Conservation (phyloP, 2,113 vertebrate species). For the Myotis lucifugus region DNA sequence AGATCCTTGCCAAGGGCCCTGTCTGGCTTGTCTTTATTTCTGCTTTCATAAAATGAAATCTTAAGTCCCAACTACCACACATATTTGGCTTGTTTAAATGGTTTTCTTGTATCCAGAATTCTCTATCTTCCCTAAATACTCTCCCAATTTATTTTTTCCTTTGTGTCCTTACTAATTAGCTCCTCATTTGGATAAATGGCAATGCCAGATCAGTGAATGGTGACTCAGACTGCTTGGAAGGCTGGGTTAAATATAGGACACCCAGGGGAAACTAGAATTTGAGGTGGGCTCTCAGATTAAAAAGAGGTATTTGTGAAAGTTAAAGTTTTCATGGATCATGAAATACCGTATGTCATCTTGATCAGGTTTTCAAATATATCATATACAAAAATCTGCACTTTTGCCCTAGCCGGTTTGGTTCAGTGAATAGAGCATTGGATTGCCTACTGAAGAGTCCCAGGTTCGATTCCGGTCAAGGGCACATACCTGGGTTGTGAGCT, state of each 20-base stretch:
- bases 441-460: no score
- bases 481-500: no score
- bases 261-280: not conserved
- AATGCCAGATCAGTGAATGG: fast-evolving
- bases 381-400: not conserved
- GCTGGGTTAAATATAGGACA: not conserved
- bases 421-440: no score
- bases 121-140: not conserved
- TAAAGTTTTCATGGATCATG: not conserved
- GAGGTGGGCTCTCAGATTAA: not conserved
- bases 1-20: not conserved
- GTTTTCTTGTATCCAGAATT: not conserved
- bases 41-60: not conserved
- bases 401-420: no score
- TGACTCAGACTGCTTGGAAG: not conserved
- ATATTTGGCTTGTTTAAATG: not conserved
- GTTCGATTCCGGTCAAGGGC: no score
- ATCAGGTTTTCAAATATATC: not conserved
- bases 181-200: not conserved
- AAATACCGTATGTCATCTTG: not conserved
- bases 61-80: not conserved
- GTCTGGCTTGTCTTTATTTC: not conserved
- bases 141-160: not conserved
- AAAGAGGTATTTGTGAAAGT: not conserved
- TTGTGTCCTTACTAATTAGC: not conserved